Percentiles rank a stretch among this genome's conserved stretches.
These are phyloP conservation scores for Dicroscelio sp. DNA, from an alignment of 2,888 invertebrate species.

Conservation along the genomic window DNA sequence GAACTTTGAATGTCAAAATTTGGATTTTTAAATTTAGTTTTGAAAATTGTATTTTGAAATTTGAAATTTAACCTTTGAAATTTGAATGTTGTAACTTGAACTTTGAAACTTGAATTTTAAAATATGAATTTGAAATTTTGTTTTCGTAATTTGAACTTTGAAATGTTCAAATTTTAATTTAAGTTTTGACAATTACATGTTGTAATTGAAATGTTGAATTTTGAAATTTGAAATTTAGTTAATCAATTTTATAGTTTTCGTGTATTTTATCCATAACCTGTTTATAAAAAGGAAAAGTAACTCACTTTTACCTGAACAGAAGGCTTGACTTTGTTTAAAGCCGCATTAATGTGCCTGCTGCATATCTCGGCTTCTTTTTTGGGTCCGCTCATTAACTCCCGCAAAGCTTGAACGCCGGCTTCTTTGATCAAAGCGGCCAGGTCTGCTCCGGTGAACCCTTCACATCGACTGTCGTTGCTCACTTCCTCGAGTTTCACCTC, in stretches of 20 bases:
- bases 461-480: constrained; percentile 93
- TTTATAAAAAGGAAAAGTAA: neutral
- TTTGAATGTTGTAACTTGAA: too few relatives aligned
- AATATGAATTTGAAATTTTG: too few relatives aligned
- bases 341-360: constrained; percentile 95
- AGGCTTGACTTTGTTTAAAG: constrained; percentile 96
- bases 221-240: too few relatives aligned
- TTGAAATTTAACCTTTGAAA: too few relatives aligned
- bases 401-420: constrained; percentile 96
- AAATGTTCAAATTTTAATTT: too few relatives aligned
- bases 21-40: too few relatives aligned
- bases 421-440: constrained; percentile 97
- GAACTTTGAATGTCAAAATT: too few relatives aligned
- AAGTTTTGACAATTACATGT: too few relatives aligned
- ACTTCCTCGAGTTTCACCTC: constrained; percentile 95
- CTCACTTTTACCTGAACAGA: constrained; percentile 95
- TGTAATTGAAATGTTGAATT: too few relatives aligned
- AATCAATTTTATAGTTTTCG: neutral
- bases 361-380: constrained; percentile 91
- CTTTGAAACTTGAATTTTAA: too few relatives aligned
- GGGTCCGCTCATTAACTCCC: constrained; percentile 94
- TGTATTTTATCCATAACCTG: neutral
- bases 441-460: constrained; percentile 98
- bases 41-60: too few relatives aligned
- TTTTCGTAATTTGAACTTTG: too few relatives aligned